Percentiles rank a stretch among this genome's conserved stretches.
Evolutionary conservation across 1,140 invertebrate genomes (phyloP).

Genomic region (Pseudobourletiella spinata): DNA sequence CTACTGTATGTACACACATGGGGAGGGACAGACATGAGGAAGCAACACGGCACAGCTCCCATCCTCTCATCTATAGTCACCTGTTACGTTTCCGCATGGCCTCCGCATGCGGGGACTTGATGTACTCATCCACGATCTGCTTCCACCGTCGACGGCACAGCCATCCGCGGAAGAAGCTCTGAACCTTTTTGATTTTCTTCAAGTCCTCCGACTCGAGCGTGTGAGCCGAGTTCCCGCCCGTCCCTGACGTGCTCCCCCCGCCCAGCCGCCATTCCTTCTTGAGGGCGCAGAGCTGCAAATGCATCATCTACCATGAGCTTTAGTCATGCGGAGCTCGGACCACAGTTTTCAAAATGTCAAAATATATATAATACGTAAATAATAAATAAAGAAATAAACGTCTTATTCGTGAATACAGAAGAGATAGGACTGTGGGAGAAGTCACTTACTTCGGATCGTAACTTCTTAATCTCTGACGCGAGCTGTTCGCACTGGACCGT

Average conservation of each 20-base stretch:
- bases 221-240: constrained; percentile 20
- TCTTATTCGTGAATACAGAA: neutral
- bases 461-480: constrained; percentile 76
- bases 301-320: no score
- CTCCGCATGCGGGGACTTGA: constrained; percentile 87
- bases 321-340: no score
- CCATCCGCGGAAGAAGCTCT: constrained; percentile 92
- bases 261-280: constrained; percentile 64
- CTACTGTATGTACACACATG: no score
- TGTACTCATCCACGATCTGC: constrained; percentile 91
- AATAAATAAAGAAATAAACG: neutral
- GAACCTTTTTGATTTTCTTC: constrained; percentile 87
- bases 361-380: neutral
- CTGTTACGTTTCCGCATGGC: constrained; percentile 89
- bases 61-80: no score
- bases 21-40: no score
- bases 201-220: constrained; percentile 58
- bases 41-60: no score
- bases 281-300: constrained; percentile 62
- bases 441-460: constrained; percentile 73
- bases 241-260: constrained; percentile 10
- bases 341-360: neutral
- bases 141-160: constrained; percentile 87
- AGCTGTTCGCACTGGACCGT: constrained; percentile 86
- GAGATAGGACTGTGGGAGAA: neutral